Percentiles rank a stretch among this genome's conserved stretches.
Conservation (phyloP, 2,113 vertebrate species). For the Pseudolaguvia tuberculata region DNA sequence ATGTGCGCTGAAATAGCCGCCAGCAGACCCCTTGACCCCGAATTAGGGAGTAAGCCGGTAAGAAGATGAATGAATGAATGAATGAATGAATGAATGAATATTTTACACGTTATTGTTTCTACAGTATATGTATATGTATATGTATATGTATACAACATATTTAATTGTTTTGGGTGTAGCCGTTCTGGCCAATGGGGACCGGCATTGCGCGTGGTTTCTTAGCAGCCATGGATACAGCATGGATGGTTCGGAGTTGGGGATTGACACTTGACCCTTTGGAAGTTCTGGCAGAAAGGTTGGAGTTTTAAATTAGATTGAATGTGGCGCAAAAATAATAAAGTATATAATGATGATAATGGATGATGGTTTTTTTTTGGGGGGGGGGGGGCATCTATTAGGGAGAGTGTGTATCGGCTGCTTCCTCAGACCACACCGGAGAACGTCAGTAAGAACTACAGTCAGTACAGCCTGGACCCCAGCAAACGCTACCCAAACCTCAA, state of each 20-base stretch:
- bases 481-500: conserved; percentile 87
- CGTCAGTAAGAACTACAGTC: conserved; percentile 88
- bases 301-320: not conserved
- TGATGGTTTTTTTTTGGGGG: not conserved
- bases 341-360: not conserved
- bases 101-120: no score
- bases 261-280: conserved; percentile 77
- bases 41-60: no score
- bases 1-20: no score
- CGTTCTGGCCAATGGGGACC: conserved; percentile 98
- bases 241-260: conserved; percentile 93
- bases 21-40: no score
- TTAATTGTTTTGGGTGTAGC: conserved; percentile 61
- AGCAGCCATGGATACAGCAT: conserved; percentile 90
- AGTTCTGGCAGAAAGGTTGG: conserved; percentile 85
- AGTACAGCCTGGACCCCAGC: conserved; percentile 85
- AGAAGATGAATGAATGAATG: no score
- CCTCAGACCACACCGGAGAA: conserved; percentile 97
- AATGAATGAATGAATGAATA: no score
- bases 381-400: conserved; percentile 70
- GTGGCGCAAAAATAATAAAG: not conserved
- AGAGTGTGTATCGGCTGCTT: conserved; percentile 87
- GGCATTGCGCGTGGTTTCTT: conserved; percentile 93
- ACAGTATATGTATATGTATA: no score
- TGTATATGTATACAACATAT: not conserved